Evolutionary conservation across 2,888 invertebrate species (phyloP), one percentile per base, ranked within the genome.

Genomic region (Eueremaeus valkanovi): DNA sequence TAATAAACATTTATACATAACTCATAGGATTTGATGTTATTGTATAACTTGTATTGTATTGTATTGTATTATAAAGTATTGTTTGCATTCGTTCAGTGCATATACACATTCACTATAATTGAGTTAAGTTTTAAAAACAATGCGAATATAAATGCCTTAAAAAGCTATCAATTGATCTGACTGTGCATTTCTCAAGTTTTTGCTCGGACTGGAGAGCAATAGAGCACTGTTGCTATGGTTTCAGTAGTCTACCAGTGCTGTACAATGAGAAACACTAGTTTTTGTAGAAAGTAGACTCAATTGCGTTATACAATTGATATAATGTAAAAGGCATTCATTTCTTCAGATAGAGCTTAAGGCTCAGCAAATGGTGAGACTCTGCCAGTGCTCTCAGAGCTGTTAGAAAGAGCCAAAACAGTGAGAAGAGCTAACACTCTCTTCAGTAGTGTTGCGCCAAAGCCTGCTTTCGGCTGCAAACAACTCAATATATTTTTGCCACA

Each of bases 381-480:
- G 8, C 21, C 27, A 55, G 66, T 21, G 58, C 58, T 31, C 27
- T 63, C 9, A 16, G 31, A 68, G 16, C n/a, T 16, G 40, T 42
- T 1, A 33, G 66, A n/a, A 40, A 40, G 42, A 40, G 42, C 21
- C 1, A 40, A 31, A 16, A n/a, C 33, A 61, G 31, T 33, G 3
- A 61, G 0, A 31, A 8, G 16, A 21, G 11, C 21, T 11, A 55
- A 55, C 21, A 51, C 11, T 24, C 21, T 27, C 27, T 3, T 13
- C 24, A 31, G 18, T 24, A 68, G 68, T 68, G 36, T 68, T 68
- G 40, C 68, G 40, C 68, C 33, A 68, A 68, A 68, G 68, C 36
- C 68, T 68, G 68, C 68, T 68, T 68, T 68, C 68, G 68, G 68
- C 40, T 40, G 68, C 68, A 68, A 42, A 40, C 36, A 5, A 63